Evolutionary conservation across 2,888 invertebrate species (phyloP), one percentile per base, ranked within the genome.

Genomic region (Pristionchus arcanus): DNA sequence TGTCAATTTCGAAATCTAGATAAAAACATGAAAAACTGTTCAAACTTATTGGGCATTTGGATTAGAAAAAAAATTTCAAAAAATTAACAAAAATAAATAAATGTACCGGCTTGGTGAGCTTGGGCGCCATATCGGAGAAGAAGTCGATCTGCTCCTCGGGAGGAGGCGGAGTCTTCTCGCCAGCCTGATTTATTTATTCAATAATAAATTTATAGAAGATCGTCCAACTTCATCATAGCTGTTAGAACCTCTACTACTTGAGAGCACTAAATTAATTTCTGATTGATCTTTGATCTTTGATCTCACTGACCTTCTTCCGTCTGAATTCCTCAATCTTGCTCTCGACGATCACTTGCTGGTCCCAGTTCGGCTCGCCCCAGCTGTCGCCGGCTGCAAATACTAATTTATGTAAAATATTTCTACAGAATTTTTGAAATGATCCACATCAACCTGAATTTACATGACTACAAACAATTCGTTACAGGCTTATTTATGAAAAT

Each of bases 301-400:
- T 74, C 71, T 91, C 83, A 21, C 74, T 42, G 31, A 90, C 86
- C 77, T 90, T 83, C 53, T 90, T 85, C 88, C 86, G 90, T 63
- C 94, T 90, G 92, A 94, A 94, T 88, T 94, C 93, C 77, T 93
- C 94, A 90, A 94, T 94, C 86, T 94, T 94, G 42, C 93, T 92
- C 84, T 94, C 92, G 7, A 93, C 91, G 34, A 91, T 91, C 68
- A 90, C 91, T 83, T 92, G 91, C 63, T 92, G 91, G 55, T 91
- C 92, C 93, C 93, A 93, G 28, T 83, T 71, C 63, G 53, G 53
- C n/a, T 74, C 77, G 25, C 87, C 53, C 84, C 63, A 86, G 31
- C 81, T 59, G 49, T 63, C 83, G 11, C 37, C 42, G 25, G 42
- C 49, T 66, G 87, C 19, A n/a, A 87, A 55, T 11, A 28, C 4